These are phyloP conservation scores for Crossocerus cetratus DNA, from an alignment of 2,888 invertebrate species.

Conservation along the genomic window DNA sequence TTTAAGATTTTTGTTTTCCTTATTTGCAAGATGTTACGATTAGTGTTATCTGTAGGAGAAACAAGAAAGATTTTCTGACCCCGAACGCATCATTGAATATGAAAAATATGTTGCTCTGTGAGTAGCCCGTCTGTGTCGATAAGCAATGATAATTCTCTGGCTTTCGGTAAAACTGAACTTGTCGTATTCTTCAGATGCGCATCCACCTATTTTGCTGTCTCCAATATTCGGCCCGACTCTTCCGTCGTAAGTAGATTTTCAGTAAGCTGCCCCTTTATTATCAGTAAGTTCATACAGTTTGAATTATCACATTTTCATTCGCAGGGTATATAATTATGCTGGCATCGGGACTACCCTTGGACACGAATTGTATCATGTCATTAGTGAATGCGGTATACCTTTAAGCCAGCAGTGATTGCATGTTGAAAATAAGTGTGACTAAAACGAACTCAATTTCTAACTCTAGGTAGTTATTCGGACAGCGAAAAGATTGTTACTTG, in stretches of 20 bases:
- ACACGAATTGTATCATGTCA: conserved; percentile 1
- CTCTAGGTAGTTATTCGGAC: no score
- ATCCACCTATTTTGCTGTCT: neutral
- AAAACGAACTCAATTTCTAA: no score
- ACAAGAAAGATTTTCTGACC: neutral
- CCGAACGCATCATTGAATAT: neutral
- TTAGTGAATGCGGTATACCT: neutral
- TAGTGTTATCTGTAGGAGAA: neutral
- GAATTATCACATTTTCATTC: neutral
- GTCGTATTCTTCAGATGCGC: neutral
- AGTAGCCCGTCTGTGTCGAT: neutral
- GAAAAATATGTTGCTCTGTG: neutral
- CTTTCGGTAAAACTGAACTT: neutral
- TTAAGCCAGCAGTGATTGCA: neutral
- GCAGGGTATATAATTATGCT: neutral
- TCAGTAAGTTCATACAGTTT: neutral
- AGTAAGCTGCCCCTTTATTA: neutral
- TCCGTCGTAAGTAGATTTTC: neutral
- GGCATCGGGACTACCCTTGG: neutral
- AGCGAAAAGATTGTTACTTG: neutral
- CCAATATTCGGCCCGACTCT: neutral
- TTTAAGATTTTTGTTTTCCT: no score
- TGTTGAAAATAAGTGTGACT: neutral
- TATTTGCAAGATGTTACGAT: no score
- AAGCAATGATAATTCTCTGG: neutral